phyloP scores from a whole-genome alignment of 2,113 vertebrate genomes.

The Rhea americana region DNA sequence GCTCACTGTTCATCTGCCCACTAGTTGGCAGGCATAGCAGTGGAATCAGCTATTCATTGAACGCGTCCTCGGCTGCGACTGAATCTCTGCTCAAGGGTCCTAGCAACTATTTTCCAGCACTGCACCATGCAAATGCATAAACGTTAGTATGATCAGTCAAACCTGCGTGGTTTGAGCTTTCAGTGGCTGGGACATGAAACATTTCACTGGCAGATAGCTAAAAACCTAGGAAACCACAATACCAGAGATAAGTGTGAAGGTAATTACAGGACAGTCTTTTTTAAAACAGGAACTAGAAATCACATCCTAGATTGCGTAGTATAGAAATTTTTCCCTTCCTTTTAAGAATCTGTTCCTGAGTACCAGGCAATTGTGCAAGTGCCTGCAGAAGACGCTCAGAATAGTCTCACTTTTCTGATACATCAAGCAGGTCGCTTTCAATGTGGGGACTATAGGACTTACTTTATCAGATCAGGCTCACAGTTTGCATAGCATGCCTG shows the following conservation, averaged over 20 bases:
- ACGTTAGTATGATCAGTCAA: background rate
- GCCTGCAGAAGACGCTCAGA: slow-evolving; percentile 5
- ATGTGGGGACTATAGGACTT: background rate
- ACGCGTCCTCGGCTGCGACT: background rate
- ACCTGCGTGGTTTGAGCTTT: background rate
- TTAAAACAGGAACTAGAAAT: background rate
- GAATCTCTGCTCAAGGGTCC: background rate
- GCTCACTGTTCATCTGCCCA: background rate
- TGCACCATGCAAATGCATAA: background rate
- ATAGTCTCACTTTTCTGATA: background rate
- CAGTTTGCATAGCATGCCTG: background rate
- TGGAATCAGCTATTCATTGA: background rate
- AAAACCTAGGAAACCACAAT: background rate
- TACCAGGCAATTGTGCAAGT: background rate
- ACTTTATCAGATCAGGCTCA: background rate
- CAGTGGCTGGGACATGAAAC: background rate
- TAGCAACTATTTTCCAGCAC: slow-evolving; percentile 27
- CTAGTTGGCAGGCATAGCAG: slow-evolving; percentile 46
- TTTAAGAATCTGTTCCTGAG: background rate
- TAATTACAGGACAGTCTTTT: background rate
- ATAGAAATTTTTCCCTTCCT: background rate
- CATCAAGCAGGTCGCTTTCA: slow-evolving; percentile 18
- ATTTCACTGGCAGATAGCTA: background rate
- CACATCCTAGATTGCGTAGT: background rate
- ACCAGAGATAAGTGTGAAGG: background rate